Evolutionary conservation across 1,140 invertebrate genomes (phyloP).

Genomic region (Archivesica marissinica): DNA sequence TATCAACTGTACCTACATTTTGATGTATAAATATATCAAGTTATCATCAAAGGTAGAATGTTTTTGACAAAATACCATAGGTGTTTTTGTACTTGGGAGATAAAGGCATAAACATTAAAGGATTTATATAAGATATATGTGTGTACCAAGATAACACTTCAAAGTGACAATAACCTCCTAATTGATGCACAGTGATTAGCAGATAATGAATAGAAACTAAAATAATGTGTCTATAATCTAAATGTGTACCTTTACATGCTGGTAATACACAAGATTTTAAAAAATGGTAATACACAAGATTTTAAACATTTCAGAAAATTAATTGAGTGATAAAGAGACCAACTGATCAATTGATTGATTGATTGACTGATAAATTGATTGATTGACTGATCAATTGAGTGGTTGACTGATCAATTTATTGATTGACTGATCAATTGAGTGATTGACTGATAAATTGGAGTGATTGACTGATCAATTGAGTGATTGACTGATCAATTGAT

Average conservation of each 20-base stretch:
- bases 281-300: too few species aligned
- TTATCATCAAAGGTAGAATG: constrained; percentile 24
- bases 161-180: neutral
- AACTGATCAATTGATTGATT: too few species aligned
- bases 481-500: too few species aligned
- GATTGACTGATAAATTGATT: too few species aligned
- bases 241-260: neutral
- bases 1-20: neutral
- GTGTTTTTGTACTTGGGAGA: constrained; percentile 3
- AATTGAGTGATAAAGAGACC: too few species aligned
- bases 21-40: constrained; percentile 7
- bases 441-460: too few species aligned
- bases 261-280: too few species aligned
- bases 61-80: neutral
- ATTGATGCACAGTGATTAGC: constrained; percentile 29
- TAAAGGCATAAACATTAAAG: neutral
- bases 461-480: too few species aligned
- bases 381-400: too few species aligned
- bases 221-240: constrained; percentile 22
- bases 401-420: too few species aligned
- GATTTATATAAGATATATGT: neutral
- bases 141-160: constrained; percentile 1
- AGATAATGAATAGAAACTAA: constrained; percentile 5
- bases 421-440: too few species aligned
- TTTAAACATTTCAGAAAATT: too few species aligned